Evolutionary conservation across 2,888 invertebrate species (phyloP), one percentile per base, ranked within the genome.

Genomic region (Thymelicus lineola): DNA sequence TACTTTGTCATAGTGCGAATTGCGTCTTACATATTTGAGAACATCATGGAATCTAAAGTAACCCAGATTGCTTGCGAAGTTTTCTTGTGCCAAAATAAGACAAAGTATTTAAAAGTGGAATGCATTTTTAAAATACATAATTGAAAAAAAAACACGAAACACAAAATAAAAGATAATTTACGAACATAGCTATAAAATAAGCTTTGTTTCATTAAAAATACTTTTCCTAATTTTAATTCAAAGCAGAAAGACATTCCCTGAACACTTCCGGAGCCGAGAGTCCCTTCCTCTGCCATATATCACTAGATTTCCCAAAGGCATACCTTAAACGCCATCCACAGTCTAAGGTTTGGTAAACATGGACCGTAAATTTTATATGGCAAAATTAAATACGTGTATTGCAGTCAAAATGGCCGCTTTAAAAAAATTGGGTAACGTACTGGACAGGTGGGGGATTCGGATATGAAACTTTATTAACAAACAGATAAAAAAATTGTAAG

Each of bases 331-430:
- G 59, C 50, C 38, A 64, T 58, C 58, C 59, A 50, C 45, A 48
- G 69, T 59, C 69, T 70, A 42, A 70, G 69, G 59, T 58, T 62
- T 53, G 42, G 64, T 59, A 63, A 50, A 64, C 63, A 63, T 14
- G 58, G 42, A 46, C 57, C 36, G 57, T 80, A 80, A 84, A 83
- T 87, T 86, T 87, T 73, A 71, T 77, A 83, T 83, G 79, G 81
- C 86, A 79, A 87, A 90, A 93, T 92, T 90, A 92, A 92, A 91
- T 91, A 92, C 92, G 92, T 92, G 92, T 81, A 85, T 82, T 85
- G 91, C 89, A 91, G 84, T 83, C 86, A 82, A 86, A 91, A 85
- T 77, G 82, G 80, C 66, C 78, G 75, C 7, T 57, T 14, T 65
- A 78, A 80, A 80, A 77, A 78, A 78, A 74, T 76, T 50, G 55